phyloP scores from a whole-genome alignment of 2,888 invertebrate genomes.

The Nysson spinosus region DNA sequence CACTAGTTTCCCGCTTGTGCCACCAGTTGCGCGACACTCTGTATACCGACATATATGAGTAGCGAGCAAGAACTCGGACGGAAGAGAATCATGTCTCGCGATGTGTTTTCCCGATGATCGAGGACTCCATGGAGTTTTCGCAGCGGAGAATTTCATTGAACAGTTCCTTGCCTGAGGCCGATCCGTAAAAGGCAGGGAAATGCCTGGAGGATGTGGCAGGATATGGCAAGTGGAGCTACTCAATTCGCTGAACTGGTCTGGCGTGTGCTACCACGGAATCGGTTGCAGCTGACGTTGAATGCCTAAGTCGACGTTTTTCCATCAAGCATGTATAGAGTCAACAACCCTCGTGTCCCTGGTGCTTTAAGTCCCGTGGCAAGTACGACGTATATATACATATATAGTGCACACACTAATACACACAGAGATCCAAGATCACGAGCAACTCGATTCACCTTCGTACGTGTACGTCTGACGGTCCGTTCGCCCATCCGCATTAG shows the following conservation, averaged over 20 bases:
- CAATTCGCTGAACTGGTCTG: constrained; percentile 72
- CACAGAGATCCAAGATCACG: constrained; percentile 33
- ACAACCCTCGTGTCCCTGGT: constrained; percentile 57
- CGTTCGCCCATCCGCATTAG: no score
- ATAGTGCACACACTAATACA: not conserved
- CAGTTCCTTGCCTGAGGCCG: constrained; percentile 59
- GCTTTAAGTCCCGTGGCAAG: constrained; percentile 40
- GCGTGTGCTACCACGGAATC: constrained; percentile 63
- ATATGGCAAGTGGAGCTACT: constrained; percentile 65
- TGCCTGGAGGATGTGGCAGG: constrained; percentile 61
- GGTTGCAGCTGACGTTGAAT: constrained; percentile 66
- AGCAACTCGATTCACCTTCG: constrained; percentile 2
- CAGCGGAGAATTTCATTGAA: constrained; percentile 62
- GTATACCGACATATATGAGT: no score
- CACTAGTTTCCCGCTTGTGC: no score
- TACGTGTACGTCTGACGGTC: not conserved
- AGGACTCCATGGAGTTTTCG: constrained; percentile 37
- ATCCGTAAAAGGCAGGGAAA: constrained; percentile 69
- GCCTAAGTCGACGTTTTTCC: constrained; percentile 68
- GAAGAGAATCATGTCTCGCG: constrained; percentile 40
- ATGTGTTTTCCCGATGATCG: constrained; percentile 27
- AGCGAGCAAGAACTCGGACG: no score
- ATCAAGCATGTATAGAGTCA: constrained; percentile 53
- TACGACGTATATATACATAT: not conserved
- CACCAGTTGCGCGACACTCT: no score